Percentiles rank a stretch among this genome's conserved stretches.
Evolutionary conservation across 1,140 invertebrate genomes (phyloP).

Genomic region (Drosophila sproati): DNA sequence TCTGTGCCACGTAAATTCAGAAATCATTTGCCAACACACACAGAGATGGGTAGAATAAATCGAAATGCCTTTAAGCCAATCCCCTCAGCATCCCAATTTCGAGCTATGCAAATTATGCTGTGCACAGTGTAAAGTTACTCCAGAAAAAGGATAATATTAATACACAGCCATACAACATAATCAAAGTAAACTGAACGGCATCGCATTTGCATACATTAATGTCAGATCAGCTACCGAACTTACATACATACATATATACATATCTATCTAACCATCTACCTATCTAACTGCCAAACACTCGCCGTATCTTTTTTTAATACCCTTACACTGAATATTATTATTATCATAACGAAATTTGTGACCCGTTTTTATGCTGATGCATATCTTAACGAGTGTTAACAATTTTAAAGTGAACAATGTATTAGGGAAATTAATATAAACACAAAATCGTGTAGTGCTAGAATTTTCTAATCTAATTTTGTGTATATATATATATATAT

Average conservation of each 20-base stretch:
- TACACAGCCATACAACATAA: constrained; percentile 67
- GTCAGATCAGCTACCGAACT: constrained; percentile 28
- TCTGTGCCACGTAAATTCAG: constrained; percentile 54
- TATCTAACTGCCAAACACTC: constrained; percentile 15
- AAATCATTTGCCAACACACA: constrained; percentile 69
- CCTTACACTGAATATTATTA: constrained; percentile 6
- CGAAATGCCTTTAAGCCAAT: constrained; percentile 39
- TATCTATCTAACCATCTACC: constrained; percentile 11
- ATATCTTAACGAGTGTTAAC: neutral
- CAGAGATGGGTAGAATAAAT: constrained; percentile 15
- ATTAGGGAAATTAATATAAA: no score
- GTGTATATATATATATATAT: no score
- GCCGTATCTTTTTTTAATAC: constrained; percentile 2
- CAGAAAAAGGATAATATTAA: constrained; percentile 72
- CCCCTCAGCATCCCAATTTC: constrained; percentile 22
- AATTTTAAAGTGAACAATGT: no score
- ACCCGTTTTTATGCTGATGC: neutral
- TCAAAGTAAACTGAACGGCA: constrained; percentile 60
- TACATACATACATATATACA: constrained; percentile 11
- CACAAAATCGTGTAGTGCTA: no score
- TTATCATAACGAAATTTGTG: neutral
- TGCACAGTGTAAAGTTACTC: constrained; percentile 68
- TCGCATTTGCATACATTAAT: constrained; percentile 78
- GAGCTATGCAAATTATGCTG: constrained; percentile 65
- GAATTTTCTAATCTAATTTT: no score